Percentiles rank a stretch among this genome's conserved stretches.
These are phyloP conservation scores for Takifugu bimaculatus DNA, from an alignment of 2,113 vertebrate species.

Conservation along the genomic window DNA sequence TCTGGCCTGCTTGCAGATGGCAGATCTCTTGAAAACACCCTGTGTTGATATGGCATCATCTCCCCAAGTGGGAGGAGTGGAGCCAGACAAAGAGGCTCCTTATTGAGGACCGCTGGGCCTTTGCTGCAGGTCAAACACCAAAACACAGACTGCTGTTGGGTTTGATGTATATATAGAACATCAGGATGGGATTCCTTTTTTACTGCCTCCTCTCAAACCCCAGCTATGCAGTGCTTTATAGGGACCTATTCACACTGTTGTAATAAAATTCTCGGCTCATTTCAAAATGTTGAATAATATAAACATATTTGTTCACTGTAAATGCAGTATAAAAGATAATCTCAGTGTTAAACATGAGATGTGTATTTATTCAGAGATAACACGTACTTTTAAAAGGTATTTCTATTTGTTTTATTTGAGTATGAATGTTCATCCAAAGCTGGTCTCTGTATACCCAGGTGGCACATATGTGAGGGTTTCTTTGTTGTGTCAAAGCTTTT, in stretches of 20 bases:
- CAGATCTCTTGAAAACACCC: constrained; percentile 1
- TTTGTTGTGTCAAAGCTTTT: constrained; percentile 8
- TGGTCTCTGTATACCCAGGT: constrained; percentile 11
- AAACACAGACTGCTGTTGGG: constrained; percentile 46
- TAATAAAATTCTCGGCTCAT: constrained; percentile 16
- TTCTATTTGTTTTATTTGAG: not conserved
- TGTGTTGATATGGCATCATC: constrained; percentile 18
- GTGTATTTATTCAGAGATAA: no score
- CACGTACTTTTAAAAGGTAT: not conserved
- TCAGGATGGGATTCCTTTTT: constrained; percentile 50
- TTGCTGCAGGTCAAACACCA: constrained; percentile 28
- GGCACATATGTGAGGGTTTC: constrained; percentile 9
- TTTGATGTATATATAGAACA: constrained; percentile 62
- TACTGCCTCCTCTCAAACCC: constrained; percentile 26
- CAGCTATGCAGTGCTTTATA: constrained; percentile 39
- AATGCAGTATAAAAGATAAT: not conserved
- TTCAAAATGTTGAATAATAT: constrained; percentile 6
- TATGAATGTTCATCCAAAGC: not conserved
- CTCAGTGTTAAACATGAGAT: not conserved
- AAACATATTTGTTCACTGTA: not conserved
- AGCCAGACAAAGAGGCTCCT: constrained; percentile 56
- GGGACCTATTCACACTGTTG: constrained; percentile 2
- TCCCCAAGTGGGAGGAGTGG: constrained; percentile 31
- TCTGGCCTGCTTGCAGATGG: constrained; percentile 5
- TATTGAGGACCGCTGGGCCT: constrained; percentile 49